Percentiles rank a stretch among this genome's conserved stretches.
phyloP scores from a whole-genome alignment of 2,888 invertebrate species.

The Steinernema hermaphroditum region DNA sequence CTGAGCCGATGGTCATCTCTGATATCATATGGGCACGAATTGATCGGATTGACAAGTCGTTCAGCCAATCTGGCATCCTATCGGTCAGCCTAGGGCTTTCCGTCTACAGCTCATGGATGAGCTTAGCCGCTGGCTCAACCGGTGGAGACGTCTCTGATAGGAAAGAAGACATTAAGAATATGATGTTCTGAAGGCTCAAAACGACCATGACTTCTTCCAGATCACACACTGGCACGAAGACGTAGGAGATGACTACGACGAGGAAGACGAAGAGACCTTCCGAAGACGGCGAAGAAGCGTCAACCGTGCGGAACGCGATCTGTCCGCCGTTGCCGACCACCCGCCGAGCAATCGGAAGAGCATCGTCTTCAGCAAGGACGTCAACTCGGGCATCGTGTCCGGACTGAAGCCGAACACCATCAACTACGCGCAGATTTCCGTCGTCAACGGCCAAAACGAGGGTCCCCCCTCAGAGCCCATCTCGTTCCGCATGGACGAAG shows the following conservation, averaged over 20 bases:
- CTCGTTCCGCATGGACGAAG: slow-evolving; percentile 85
- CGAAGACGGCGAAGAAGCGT: background rate
- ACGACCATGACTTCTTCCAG: too few relatives aligned
- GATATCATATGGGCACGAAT: too few relatives aligned
- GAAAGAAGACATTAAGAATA: too few relatives aligned
- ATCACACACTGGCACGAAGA: slow-evolving; percentile 90
- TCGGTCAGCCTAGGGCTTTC: too few relatives aligned
- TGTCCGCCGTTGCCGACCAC: slow-evolving; percentile 9
- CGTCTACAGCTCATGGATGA: too few relatives aligned
- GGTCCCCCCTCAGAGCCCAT: slow-evolving; percentile 86
- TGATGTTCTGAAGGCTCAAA: too few relatives aligned
- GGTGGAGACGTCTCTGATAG: too few relatives aligned
- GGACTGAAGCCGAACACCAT: slow-evolving; percentile 83
- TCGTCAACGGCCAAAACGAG: slow-evolving; percentile 85
- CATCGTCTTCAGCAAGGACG: slow-evolving; percentile 72
- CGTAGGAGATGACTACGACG: slow-evolving; percentile 76
- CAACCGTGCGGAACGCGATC: background rate
- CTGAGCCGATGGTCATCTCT: too few relatives aligned
- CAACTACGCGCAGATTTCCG: slow-evolving; percentile 82
- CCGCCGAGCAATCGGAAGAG: slow-evolving; percentile 39
- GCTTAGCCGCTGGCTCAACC: too few relatives aligned
- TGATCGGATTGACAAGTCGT: too few relatives aligned
- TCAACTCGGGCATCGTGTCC: slow-evolving; percentile 77
- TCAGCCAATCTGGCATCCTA: too few relatives aligned
- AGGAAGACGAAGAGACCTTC: slow-evolving; percentile 68